Base-by-base conservation (phyloP, 2,113 vertebrate genomes). In the Perca fluviatilis region DNA sequence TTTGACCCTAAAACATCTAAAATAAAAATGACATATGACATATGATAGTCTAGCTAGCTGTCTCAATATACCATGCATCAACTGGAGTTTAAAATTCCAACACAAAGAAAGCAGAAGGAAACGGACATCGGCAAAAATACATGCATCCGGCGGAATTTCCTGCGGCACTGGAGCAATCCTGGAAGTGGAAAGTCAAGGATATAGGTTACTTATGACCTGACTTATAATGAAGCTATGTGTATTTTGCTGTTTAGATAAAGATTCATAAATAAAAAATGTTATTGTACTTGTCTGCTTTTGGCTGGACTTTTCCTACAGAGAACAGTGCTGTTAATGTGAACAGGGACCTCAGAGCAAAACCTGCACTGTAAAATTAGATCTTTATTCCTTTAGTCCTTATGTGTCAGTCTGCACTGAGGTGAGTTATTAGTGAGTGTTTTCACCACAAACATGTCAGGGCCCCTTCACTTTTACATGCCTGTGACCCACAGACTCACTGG, bases 381-480 rank as follows among this genome's bases (percentile, higher is more conserved):
- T 57, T 83, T 33, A 69, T 74, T 36, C 73, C 46, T 73, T 74
- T 65, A 83, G 79, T 84, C 80, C 80, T 83, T 83, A 66, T 58
- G 63, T 87, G 86, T 88, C 88, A 36, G 74, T 64, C 80, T 57
- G 25, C 68, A 11, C 25, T 0, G 5, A 33, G 79, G 63, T 66
- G 62, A 82, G 16, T 63, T 76, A 66, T 58, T 64, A 61, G 57
- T 18, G 49, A 73, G 56, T 61, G 62, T 85, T 90, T 89, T 76
- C 82, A 67, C 61, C 47, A 63, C 74, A 58, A 62, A 72, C 4
- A 13, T 85, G 83, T 88, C 58, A 19, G 57, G 56, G 70, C 61
- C 62, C 60, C 66, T 77, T 82, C 64, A 82, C 53, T 77, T 79
- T 63, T 66, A 74, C 85, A 62, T 30, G 60, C 69, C 60, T 56